These are phyloP conservation scores for Xenus cinereus DNA, from an alignment of 2,113 vertebrate genomes.

Conservation along the genomic window DNA sequence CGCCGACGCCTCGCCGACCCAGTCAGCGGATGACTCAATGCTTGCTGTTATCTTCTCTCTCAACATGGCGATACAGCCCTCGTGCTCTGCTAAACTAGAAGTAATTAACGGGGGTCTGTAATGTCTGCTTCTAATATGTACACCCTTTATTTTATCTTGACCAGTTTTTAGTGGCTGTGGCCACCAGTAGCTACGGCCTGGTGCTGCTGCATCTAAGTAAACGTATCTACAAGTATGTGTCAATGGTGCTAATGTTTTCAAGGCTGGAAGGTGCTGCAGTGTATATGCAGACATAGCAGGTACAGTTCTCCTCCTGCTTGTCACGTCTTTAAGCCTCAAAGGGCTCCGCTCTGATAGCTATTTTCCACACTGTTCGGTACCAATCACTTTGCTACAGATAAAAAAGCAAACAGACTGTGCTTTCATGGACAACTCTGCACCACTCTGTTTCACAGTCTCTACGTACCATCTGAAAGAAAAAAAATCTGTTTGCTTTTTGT, in stretches of 20 bases:
- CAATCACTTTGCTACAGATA: neutral
- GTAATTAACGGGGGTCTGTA: neutral
- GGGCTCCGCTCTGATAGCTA: neutral
- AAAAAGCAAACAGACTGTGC: neutral
- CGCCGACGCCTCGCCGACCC: no score
- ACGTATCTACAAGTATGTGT: neutral
- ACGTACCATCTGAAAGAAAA: neutral
- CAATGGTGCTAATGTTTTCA: neutral
- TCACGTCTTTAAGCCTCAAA: neutral
- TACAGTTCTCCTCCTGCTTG: neutral
- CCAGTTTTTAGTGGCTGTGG: neutral
- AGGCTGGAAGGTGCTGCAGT: neutral
- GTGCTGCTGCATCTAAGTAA: neutral
- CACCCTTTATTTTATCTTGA: neutral
- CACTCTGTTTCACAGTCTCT: neutral
- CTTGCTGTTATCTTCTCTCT: neutral
- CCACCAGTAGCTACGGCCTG: neutral
- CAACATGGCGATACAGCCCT: neutral
- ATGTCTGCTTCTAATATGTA: neutral
- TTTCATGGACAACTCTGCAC: neutral
- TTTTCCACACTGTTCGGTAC: neutral
- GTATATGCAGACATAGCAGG: neutral
- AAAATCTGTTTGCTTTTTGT: neutral
- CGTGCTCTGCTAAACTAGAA: neutral
- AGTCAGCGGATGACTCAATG: neutral